These are phyloP conservation scores for Hydra vulgaris DNA, from an alignment of 30 jellyfish, hydroid and myxozoan genomes.

Conservation along the genomic window DNA sequence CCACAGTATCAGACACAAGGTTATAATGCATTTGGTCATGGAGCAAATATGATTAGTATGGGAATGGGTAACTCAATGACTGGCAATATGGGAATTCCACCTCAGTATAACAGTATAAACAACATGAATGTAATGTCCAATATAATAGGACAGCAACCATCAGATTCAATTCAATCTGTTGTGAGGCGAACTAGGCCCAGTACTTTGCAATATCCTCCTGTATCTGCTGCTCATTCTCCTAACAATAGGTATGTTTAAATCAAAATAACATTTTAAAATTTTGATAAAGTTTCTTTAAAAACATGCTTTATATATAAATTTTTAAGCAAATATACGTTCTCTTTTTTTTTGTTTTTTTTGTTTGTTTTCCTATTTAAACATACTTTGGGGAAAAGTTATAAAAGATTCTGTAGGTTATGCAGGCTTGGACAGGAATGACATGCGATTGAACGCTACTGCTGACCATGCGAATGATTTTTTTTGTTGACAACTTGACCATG, in stretches of 20 bases:
- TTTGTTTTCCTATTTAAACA: no score
- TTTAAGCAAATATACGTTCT: background rate
- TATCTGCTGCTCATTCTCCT: conserved; percentile 27
- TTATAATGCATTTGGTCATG: conserved; percentile 54
- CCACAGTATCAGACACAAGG: conserved; percentile 98
- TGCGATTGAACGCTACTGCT: no score
- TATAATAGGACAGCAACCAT: conserved; percentile 46
- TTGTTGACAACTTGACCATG: no score
- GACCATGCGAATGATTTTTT: no score
- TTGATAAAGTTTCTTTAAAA: background rate
- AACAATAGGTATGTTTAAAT: background rate
- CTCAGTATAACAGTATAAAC: conserved; percentile 58
- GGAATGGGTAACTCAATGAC: conserved; percentile 66
- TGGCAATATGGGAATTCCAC: conserved; percentile 85
- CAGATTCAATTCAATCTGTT: conserved; percentile 50
- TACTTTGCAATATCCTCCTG: conserved; percentile 91
- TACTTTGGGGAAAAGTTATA: no score
- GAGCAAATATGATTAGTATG: conserved; percentile 51
- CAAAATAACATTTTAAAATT: background rate
- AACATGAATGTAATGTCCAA: conserved; percentile 30
- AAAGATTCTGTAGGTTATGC: no score
- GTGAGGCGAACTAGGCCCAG: conserved; percentile 89
- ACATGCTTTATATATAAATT: background rate
- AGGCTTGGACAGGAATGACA: no score
- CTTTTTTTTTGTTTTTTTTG: no score